phyloP scores from a whole-genome alignment of 2,888 invertebrate species.

The Linyphia triangularis region DNA sequence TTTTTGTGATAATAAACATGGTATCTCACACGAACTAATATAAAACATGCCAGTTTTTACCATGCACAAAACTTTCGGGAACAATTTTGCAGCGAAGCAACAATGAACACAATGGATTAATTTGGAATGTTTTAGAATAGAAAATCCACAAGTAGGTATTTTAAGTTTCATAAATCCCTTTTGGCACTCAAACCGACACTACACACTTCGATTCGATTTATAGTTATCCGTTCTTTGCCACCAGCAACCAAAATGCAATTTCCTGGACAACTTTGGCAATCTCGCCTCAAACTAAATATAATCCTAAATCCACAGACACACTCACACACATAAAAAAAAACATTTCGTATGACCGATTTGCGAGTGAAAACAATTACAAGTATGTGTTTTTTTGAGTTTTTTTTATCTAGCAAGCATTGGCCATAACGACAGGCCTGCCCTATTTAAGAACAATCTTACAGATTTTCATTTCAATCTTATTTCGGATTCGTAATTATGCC shows the following conservation, averaged over 20 bases:
- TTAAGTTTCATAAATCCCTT: too few relatives aligned
- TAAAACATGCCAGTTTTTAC: too few relatives aligned
- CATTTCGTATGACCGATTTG: conserved; percentile 33
- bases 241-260: background rate
- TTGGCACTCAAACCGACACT: background rate
- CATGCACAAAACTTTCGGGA: too few relatives aligned
- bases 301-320: conserved; percentile 4
- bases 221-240: background rate
- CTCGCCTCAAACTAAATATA: conserved; percentile 37
- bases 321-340: background rate
- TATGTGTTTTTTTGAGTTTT: background rate
- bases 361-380: conserved; percentile 9
- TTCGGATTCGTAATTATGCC: conserved; percentile 45
- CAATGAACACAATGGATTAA: too few relatives aligned
- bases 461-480: conserved; percentile 51
- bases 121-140: too few relatives aligned
- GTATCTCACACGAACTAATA: too few relatives aligned
- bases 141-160: too few relatives aligned
- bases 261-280: conserved; percentile 30
- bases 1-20: too few relatives aligned
- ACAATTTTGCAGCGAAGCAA: too few relatives aligned
- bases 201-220: background rate
- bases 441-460: conserved; percentile 63
- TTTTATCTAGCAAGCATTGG: background rate
- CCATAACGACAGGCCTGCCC: conserved; percentile 43